phyloP scores from a whole-genome alignment of 1,140 invertebrate genomes.

The Lordiphosa clarofinis region DNA sequence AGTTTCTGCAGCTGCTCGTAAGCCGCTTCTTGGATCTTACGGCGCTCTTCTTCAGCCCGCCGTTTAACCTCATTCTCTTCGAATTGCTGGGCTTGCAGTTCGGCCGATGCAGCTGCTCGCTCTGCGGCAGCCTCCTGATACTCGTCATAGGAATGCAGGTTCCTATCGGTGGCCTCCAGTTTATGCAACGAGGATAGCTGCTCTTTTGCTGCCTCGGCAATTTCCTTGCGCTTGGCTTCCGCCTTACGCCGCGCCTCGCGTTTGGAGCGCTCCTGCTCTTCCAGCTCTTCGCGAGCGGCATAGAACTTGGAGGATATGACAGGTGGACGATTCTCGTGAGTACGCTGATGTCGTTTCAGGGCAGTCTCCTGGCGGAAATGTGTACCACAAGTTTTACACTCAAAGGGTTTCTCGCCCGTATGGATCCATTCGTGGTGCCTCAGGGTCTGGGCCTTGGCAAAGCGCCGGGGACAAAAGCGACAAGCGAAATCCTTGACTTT shows the following conservation, averaged over 20 bases:
- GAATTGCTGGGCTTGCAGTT: conserved; percentile 62
- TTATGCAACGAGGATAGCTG: conserved; percentile 64
- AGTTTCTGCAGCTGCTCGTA: conserved; percentile 61
- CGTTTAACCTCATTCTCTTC: conserved; percentile 65
- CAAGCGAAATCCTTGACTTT: conserved; percentile 77
- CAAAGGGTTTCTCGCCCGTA: conserved; percentile 80
- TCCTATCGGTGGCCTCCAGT: conserved; percentile 49
- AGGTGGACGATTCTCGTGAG: conserved; percentile 69
- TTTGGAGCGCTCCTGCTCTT: conserved; percentile 66
- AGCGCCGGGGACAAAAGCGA: conserved; percentile 66
- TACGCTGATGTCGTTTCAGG: conserved; percentile 69
- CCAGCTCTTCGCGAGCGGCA: conserved; percentile 67
- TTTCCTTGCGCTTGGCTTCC: conserved; percentile 60
- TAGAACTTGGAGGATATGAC: conserved; percentile 69
- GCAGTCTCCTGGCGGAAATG: conserved; percentile 74
- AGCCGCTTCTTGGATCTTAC: conserved; percentile 66
- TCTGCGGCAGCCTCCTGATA: conserved; percentile 65
- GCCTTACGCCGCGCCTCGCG: conserved; percentile 58
- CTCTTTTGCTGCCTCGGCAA: conserved; percentile 68
- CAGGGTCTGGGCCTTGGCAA: conserved; percentile 75
- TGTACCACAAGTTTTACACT: conserved; percentile 68
- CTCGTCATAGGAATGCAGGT: conserved; percentile 60
- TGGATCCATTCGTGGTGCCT: conserved; percentile 78
- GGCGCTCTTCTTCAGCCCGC: conserved; percentile 54
- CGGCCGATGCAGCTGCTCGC: conserved; percentile 59